Base-by-base conservation (phyloP, 2,113 vertebrate genomes). In the Aegotheles bennettii region DNA sequence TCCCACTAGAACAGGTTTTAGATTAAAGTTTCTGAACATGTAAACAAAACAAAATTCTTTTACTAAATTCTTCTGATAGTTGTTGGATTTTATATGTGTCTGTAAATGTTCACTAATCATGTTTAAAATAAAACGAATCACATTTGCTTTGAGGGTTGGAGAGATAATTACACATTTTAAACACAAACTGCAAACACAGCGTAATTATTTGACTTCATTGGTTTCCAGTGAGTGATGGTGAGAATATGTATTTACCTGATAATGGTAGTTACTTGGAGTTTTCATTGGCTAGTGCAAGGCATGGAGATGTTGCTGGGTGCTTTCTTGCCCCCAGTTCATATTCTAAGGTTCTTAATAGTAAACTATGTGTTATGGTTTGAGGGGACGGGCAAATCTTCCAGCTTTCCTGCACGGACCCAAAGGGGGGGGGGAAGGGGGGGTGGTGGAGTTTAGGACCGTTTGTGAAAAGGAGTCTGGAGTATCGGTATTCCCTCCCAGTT, bases 81-180 rank as follows among this genome's bases (percentile, higher is more conserved):
- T 87, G 21, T 43, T 75, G 28, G 15, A 59, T 83, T 92, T 75
- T 43, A 40, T 57, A 36, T 25, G 45, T 16, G n/a, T 67, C 51
- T 87, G 45, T 61, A 95, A 90, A 57, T 82, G 76, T 88, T 91
- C 77, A 88, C 85, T 84, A 77, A 83, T n/a, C 42, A 84, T 26
- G 28, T 82, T 76, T 84, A 91, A 95, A 93, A 93, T 77, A 48
- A 6, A 10, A 19, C 43, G 40, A 33, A 85, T 40, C 12, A 14
- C 54, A 73, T 94, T 93, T 89, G 20, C 81, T 47, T 91, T 59
- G 26, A 75, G 60, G 35, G 4, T 53, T 92, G 45, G 48, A 95
- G 47, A 87, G 61, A 93, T 95, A 97, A 94, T 97, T 96, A 61
- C 45, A 91, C n/a, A 75, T 45, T 94, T 92, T 54, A 63, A 97